Percentiles rank a stretch among this genome's conserved stretches.
phyloP scores from a whole-genome alignment of 2,797 vertebrate species.

The Oreochromis mossambicus region DNA sequence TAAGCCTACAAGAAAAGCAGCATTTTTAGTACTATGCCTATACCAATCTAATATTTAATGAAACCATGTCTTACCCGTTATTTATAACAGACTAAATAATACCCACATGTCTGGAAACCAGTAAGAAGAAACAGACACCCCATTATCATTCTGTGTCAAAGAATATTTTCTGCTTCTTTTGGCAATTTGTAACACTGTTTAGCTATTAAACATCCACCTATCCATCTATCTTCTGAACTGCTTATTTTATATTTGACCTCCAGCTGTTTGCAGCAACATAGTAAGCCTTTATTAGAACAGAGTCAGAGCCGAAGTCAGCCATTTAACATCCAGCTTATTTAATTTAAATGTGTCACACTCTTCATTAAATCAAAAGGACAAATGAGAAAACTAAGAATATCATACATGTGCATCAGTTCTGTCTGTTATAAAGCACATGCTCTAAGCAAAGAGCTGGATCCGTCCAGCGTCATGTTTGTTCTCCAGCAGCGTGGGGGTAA shows the following conservation, averaged over 20 bases:
- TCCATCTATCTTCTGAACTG: background rate
- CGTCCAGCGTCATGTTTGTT: background rate
- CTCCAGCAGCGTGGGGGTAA: background rate
- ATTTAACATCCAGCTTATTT: background rate
- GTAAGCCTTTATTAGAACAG: background rate
- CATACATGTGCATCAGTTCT: background rate
- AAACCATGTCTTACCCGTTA: background rate
- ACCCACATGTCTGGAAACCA: background rate
- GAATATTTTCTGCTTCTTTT: background rate
- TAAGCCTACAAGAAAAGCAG: background rate
- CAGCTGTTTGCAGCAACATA: background rate
- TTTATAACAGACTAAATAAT: background rate
- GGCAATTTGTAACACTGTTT: background rate
- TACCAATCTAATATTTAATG: background rate
- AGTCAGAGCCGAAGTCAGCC: background rate
- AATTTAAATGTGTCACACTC: background rate
- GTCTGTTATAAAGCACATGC: background rate
- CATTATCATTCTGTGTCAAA: background rate
- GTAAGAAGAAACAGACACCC: background rate
- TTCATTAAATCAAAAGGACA: background rate
- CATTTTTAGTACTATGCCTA: background rate
- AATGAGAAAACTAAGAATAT: background rate
- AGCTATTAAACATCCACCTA: background rate
- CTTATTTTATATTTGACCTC: background rate
- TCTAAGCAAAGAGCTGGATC: background rate